Base-by-base conservation (phyloP, 2,888 invertebrate species). In the Lasioglossum vierecki region DNA sequence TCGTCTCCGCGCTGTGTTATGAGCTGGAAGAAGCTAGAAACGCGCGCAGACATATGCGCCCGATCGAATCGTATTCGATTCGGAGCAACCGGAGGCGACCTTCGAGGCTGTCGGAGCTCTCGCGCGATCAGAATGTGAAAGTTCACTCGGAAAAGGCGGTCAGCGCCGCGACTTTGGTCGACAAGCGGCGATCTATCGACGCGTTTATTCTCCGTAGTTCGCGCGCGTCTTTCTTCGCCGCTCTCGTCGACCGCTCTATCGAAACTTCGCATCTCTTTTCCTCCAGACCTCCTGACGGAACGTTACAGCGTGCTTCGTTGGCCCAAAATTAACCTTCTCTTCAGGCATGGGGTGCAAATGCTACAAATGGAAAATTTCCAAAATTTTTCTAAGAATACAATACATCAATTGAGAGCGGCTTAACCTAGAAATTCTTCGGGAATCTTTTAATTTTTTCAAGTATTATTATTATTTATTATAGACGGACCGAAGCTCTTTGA, bases 41-140 rank as follows among this genome's bases (percentile, higher is more conserved):
- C 60, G 30, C 35, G 57, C 44, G 30, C 35, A 35, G 57, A 26
- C 44, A 46, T 49, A 30, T 4, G 77, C 22, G 18, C 18, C 35
- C 18, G 57, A 71, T 53, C 78, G 26, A 68, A 26, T 71, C 39
- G 71, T 60, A 53, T 41, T 77, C 80, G n/a, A 30, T 75, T 73
- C 9, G 71, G 68, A 82, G 53, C 83, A 30, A 82, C 71, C 78
- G 68, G 76, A 68, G 71, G 77, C 88, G 89, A 89, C 89, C 89
- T 88, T 88, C 88, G 88, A 72, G 74, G 78, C 83, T 74, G 80
- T 76, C 71, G 73, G 75, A 76, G 82, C 73, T 85, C 86, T 86
- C 87, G 83, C 80, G 75, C 87, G 89, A 93, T 93, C 92, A 94
- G 93, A 94, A 94, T 94, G 94, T 94, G 94, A 94, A 94, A 94